Evolutionary conservation across 64 coral and sea anemone species (phyloP), one percentile per base, ranked within the genome.

Genomic region (Cladopsammia gracilis): DNA sequence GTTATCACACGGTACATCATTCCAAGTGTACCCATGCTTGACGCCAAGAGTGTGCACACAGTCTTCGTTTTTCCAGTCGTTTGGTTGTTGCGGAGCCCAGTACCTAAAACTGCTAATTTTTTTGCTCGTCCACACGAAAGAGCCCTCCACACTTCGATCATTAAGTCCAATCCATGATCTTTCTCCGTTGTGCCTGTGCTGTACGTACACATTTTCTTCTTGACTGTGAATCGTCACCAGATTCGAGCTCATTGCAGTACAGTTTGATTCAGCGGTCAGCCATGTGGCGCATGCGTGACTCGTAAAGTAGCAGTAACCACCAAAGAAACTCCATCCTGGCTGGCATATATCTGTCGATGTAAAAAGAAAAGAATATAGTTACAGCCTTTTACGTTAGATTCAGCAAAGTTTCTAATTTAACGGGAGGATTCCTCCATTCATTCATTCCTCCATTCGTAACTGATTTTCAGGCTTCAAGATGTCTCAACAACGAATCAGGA

Each of bases 271-370:
- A 71, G 92, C 85, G 0, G 53, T 66, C 1, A 71, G 18, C 92
- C 92, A 94, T 25, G 76, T 75, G 2, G 73, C 65, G 71, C 92
- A 88, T 14, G 86, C 52, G 9, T 15, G 66, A 34, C 50, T 89
- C n/a, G 48, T 64, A 7, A 54, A 15, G 46, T 73, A 82, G 50
- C 92, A 94, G 16, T 88, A 51, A 10, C 92, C 86, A 4, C 81
- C 87, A 60, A 94, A 94, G 65, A 82, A 94, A 26, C 76, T 82
- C 92, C 92, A 94, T 1, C 85, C 92, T 16, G 75, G 85, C 16
- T 82, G 3, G 79, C 92, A 94, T 64, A 94, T 79, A 49, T 94
- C 92, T 94, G 43, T 3, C 15, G 6, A 49, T 8, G 46, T 34
- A 34, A 34, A 34, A 34, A 34, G 34, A 34, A 34, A 34, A 34